Evolutionary conservation across 2,797 vertebrate genomes (phyloP), one percentile per base, ranked within the genome.

Genomic region (Sebastiscus albofasciatus): DNA sequence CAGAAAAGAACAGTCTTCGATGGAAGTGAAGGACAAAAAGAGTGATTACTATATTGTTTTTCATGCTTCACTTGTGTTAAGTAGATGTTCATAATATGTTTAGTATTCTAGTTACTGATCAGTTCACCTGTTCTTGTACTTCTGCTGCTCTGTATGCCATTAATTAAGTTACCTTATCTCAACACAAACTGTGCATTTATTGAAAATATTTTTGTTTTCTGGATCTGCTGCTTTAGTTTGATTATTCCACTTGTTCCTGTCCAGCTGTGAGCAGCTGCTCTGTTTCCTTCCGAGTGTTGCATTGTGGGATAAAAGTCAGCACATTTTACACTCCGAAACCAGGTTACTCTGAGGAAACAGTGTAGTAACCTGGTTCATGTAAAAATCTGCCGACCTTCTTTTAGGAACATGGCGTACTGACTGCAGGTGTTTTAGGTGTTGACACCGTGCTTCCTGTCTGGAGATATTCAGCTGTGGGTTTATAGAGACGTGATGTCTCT

Each of bases 201-300:
- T 42, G 39, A 42, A 16, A 42, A 42, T 16, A 42, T 42, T 42
- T 42, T 42, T 46, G 42, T 18, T 18, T 46, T 46, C 42, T 46
- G 42, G 16, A 46, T 16, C 42, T 46, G 16, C 42, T 18, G 42
- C 49, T n/a, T 54, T 5, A n/a, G 49, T 54, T 10, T 46, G 58
- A 24, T 26, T 56, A 24, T 26, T 56, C 58, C 36, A 49, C n/a
- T 7, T 16, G 16, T 27, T n/a, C 13, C 24, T 8, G 10, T 58
- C 34, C 58, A 55, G 64, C 72, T 68, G 79, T 42, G 70, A 67
- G 56, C 72, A 62, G 80, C 65, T 71, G 72, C 75, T 49, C 49
- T 14, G 12, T 72, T 60, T 66, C 66, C 31, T 24, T 13, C 13
- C 52, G 36, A 58, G 67, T 54, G 26, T 34, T 18, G n/a, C 49